Base-by-base conservation (phyloP, 2,113 vertebrate genomes). In the Nesoenas mayeri region DNA sequence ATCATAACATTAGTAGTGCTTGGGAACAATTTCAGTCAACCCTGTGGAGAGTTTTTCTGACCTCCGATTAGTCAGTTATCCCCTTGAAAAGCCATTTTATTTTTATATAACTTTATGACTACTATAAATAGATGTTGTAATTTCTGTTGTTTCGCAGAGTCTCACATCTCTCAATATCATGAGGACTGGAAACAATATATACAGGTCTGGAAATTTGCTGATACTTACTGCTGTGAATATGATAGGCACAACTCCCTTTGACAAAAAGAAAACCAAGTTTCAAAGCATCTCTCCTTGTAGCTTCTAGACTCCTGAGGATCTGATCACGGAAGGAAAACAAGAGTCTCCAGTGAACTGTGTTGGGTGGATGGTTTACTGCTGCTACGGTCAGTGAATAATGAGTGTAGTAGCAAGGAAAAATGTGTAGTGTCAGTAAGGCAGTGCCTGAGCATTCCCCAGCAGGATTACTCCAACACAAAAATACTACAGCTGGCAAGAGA, bases 191-290 rank as follows among this genome's bases (percentile, higher is more conserved):
- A 92, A 87, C 48, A 84, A 81, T 29, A 72, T 1, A 82, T 57
- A 85, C n/a, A 80, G 15, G 34, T 78, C 60, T 83, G 56, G 47
- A 88, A 91, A 94, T 83, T 3, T 74, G 72, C 44, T 84, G 47
- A 60, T 85, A 85, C 51, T 83, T 26, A 28, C 85, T 90, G 40
- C 58, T 85, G 47, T 60, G 47, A 85, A 79, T n/a, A 88, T 56
- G 22, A 20, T 36, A 91, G 36, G 20, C 12, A 53, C 44, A 62
- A 65, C 19, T 61, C 11, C 12, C 47, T 79, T 83, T 79, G 38
- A 73, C 54, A 94, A 91, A 64, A 91, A 77, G 50, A 91, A 92
- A 92, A 73, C 20, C 29, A 80, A 36, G 11, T 79, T 92, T 89
- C 78, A 75, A 93, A 74, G 54, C 48, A 60, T 77, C 58, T 89